These are phyloP conservation scores for Microctenopoma stevenorrisi DNA, from an alignment of 2,797 vertebrate species.

Conservation along the genomic window DNA sequence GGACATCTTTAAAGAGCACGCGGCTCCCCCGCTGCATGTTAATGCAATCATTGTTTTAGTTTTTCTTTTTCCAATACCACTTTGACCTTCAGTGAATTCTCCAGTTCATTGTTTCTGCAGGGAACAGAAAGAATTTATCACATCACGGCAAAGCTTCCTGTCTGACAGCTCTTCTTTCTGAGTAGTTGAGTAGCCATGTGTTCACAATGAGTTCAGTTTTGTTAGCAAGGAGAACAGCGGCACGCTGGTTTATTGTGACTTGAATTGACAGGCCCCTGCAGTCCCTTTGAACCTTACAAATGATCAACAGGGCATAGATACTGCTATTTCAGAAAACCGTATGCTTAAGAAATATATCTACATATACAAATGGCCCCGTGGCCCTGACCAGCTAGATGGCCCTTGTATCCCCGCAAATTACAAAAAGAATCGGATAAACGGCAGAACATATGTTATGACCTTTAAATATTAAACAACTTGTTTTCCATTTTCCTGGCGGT, in stretches of 20 bases:
- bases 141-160: constrained; percentile 35
- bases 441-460: constrained; percentile 12
- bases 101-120: constrained; percentile 43
- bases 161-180: constrained; percentile 39
- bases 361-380: neutral
- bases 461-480: constrained; percentile 13
- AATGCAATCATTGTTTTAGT: constrained; percentile 76
- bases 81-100: constrained; percentile 76
- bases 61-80: constrained; percentile 62
- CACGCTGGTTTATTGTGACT: constrained; percentile 34
- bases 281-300: constrained; percentile 2
- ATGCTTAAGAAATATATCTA: neutral
- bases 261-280: constrained; percentile 13
- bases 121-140: constrained; percentile 55
- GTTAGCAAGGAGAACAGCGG: constrained; percentile 49
- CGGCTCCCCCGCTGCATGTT: constrained; percentile 71
- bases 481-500: neutral
- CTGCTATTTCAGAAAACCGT: neutral
- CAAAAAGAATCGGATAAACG: constrained; percentile 6
- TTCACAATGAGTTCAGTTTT: constrained; percentile 56
- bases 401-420: constrained; percentile 4
- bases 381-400: neutral
- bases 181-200: constrained; percentile 13
- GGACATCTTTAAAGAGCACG: constrained; percentile 68
- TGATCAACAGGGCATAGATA: neutral